phyloP scores from a whole-genome alignment of 2,797 vertebrate genomes.

The Silurus lanzhouensis region DNA sequence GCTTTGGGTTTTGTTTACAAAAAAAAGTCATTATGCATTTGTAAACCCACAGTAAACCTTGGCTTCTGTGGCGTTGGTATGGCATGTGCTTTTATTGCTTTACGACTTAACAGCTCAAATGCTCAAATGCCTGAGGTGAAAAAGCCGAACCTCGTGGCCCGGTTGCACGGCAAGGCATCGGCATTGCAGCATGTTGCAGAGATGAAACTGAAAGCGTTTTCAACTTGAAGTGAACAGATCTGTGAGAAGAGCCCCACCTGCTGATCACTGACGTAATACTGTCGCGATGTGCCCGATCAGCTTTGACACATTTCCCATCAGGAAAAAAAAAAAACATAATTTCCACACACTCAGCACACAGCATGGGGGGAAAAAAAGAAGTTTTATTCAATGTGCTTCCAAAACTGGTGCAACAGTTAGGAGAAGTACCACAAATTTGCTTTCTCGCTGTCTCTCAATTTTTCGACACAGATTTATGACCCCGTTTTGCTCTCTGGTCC shows the following conservation, averaged over 20 bases:
- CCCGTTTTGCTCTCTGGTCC: too few species aligned
- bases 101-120: neutral
- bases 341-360: neutral
- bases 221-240: slow-evolving; percentile 27
- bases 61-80: slow-evolving; percentile 33
- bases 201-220: slow-evolving; percentile 23
- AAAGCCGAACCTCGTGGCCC: slow-evolving; percentile 5
- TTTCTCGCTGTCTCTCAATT: too few species aligned
- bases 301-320: neutral
- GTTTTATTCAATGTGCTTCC: neutral
- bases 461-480: too few species aligned
- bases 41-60: slow-evolving; percentile 27
- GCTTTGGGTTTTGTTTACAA: slow-evolving; percentile 26
- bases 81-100: neutral
- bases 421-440: neutral
- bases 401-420: too few species aligned
- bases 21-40: slow-evolving; percentile 37
- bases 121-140: neutral
- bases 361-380: too few species aligned
- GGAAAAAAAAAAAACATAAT: too few species aligned
- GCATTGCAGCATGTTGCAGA: slow-evolving; percentile 51
- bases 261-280: slow-evolving; percentile 25
- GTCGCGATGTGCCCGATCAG: neutral
- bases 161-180: slow-evolving; percentile 45
- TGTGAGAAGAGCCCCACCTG: slow-evolving; percentile 52